Percentiles rank a stretch among this genome's conserved stretches.
Conservation (phyloP, 2,113 vertebrate genomes). For the Erinaceus europaeus region DNA sequence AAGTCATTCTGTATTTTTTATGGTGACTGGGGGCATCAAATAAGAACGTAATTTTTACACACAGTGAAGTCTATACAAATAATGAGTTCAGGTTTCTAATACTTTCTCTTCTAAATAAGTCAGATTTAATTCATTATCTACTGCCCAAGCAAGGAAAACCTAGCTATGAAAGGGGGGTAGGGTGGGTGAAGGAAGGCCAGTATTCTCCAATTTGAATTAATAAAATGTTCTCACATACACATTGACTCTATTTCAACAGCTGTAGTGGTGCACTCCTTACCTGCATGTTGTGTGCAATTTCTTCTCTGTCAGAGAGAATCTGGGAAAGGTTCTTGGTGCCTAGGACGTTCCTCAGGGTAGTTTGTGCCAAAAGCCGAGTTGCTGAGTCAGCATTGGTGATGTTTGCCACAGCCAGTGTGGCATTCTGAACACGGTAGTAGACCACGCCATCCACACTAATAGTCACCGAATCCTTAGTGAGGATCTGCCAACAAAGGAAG, state of each 20-base stretch:
- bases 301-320: conserved; percentile 96
- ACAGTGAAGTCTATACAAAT: neutral
- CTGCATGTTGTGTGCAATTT: conserved; percentile 97
- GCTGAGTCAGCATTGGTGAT: conserved; percentile 95
- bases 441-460: conserved; percentile 95
- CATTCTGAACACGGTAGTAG: conserved; percentile 96
- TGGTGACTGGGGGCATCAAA: neutral
- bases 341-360: conserved; percentile 94
- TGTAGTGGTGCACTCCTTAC: conserved; percentile 80
- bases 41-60: neutral
- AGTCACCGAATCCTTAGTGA: conserved; percentile 97
- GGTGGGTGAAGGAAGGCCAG: no score
- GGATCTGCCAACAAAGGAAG: conserved; percentile 81
- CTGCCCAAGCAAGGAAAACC: neutral
- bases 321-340: conserved; percentile 96
- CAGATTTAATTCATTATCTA: neutral
- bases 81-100: neutral
- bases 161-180: no score
- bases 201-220: no score
- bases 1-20: neutral
- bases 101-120: neutral
- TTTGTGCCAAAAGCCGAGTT: conserved; percentile 94
- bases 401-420: conserved; percentile 93
- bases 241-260: no score
- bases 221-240: no score